Conservation (phyloP, 2,113 vertebrate genomes). For the Heterotis niloticus region DNA sequence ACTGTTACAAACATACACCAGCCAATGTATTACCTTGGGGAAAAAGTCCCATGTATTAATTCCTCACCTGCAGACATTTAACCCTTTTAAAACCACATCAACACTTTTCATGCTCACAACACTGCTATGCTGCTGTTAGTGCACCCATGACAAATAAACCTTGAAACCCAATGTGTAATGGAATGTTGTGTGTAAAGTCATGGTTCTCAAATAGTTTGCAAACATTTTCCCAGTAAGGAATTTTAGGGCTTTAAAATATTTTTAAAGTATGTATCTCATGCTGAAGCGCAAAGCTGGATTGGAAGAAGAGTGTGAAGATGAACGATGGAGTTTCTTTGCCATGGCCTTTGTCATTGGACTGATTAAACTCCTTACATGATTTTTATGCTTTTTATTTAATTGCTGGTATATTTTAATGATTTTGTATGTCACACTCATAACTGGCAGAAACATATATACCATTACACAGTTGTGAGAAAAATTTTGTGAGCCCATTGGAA, state of each 20-base stretch:
- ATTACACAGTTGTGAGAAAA: neutral
- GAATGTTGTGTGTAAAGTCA: neutral
- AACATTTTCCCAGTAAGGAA: neutral
- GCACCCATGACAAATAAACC: too few species aligned
- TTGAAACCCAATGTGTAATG: neutral
- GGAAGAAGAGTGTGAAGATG: neutral
- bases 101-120: too few species aligned
- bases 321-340: neutral
- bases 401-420: neutral
- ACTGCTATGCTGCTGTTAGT: too few species aligned
- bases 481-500: too few species aligned
- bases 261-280: neutral
- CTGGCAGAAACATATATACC: neutral
- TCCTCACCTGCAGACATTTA: too few species aligned
- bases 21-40: too few species aligned
- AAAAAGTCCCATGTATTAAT: neutral
- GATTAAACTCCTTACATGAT: slow-evolving; percentile 9
- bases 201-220: neutral
- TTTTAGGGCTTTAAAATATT: slow-evolving; percentile 2
- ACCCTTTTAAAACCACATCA: neutral
- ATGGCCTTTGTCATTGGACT: neutral
- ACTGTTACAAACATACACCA: neutral
- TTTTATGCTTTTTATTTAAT: neutral
- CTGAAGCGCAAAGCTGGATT: neutral
- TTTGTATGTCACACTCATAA: neutral